Base-by-base conservation (phyloP, 2,888 invertebrate genomes). In the Galerucella nymphaeae region DNA sequence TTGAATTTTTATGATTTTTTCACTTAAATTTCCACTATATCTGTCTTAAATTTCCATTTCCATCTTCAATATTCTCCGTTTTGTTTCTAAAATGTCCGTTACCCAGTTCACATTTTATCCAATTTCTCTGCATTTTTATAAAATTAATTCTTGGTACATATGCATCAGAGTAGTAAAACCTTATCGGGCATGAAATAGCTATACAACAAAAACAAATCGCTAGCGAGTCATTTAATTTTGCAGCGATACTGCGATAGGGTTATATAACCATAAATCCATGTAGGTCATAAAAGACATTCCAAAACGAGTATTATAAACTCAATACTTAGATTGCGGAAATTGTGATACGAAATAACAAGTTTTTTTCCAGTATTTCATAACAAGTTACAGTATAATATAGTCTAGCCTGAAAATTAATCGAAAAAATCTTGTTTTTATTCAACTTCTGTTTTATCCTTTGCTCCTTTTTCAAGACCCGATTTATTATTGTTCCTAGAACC, bases 401-500 rank as follows among this genome's bases (percentile, higher is more conserved):
- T 8, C 30, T 8, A 38, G 9, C 1, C 5, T 9, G 30, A 1
- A 8, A 38, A 38, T 38, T 8, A 8, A 38, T 38, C 0, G 9
- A 8, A 38, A 38, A 38, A 38, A 38, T 38, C 8, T 38, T 9
- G 8, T 38, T 38, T 38, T 38, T 14, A 53, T 18, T 18, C 8
- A 16, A 53, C 53, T 53, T 53, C 53, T 53, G 53, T 53, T 53
- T 18, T 18, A 53, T 18, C 16, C 16, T 9, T 53, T 53, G 10
- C 6, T 16, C 50, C n/a, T n/a, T n/a, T n/a, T n/a, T n/a, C 14
- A 8, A 16, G 2, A 30, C 18, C 69, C 16, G 65, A 68, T 74
- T 70, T 72, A 70, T 66, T 64, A 70, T 75, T 70, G 20, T 80
- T 79, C 77, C 48, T 18, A 74, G 79, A 78, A 79, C 71, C 77